Evolutionary conservation across 2,888 invertebrate species (phyloP), one percentile per base, ranked within the genome.

Genomic region (Aethes cnicana): DNA sequence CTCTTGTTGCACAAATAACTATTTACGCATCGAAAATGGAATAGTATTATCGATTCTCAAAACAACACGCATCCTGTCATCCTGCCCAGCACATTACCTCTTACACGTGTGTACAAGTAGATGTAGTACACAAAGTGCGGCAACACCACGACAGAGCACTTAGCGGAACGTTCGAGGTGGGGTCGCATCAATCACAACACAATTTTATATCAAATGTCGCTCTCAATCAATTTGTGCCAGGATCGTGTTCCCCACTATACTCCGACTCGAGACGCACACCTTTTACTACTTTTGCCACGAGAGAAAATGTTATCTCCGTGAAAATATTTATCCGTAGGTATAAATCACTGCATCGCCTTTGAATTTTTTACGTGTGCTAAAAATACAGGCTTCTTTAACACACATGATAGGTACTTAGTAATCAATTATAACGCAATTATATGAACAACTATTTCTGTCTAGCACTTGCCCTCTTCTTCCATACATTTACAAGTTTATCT

Each of bases 191-290:
- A 88, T 89, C 88, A 88, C 87, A 81, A 83, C 86, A 85, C 87
- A 84, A 85, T 88, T 88, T 89, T 88, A 89, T 89, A 89, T 89
- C 88, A 88, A 87, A 89, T 89, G 87, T 87, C 87, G 84, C 85
- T 87, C 77, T 88, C 88, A 87, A 89, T 88, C 88, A 87, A 88
- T 89, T 88, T 87, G 86, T 79, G 81, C 75, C 68, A 63, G 79
- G 82, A 85, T 88, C 88, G 81, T 80, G 77, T 88, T 87, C 74
- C 81, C 67, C 72, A 71, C 80, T 74, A 79, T 63, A 74, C 75
- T 70, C 66, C 62, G 61, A 66, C 68, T 72, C 70, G 66, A 62
- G 60, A 62, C 63, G 72, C 65, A 67, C 72, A 74, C 74, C 69
- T 72, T 66, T 72, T 68, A 58, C 57, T 63, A 55, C 62, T 57